Evolutionary conservation across 2,888 invertebrate species (phyloP), one percentile per base, ranked within the genome.

Genomic region (Drosophila neonasuta): DNA sequence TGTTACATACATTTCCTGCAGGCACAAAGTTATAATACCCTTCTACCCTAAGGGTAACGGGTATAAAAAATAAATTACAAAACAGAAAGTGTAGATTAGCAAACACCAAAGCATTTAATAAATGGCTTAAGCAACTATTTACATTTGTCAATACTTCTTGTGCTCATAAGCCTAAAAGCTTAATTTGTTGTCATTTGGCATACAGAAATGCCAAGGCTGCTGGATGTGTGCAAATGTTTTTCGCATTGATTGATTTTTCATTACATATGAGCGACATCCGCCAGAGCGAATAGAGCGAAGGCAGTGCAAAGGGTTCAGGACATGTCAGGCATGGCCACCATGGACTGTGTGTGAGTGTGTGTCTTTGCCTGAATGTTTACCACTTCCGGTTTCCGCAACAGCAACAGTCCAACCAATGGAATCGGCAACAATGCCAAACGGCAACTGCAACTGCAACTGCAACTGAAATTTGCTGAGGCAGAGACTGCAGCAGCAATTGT

Each of bases 221-320:
- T 64, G 57, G 54, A 55, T 42, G 42, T 49, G 57, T 39, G 50
- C 32, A 46, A 56, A 55, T 67, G 67, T 76, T 72, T 66, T 74
- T 80, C 61, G 70, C 78, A 80, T 80, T 83, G 84, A 84, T 84
- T 84, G 84, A 84, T 86, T 86, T 87, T 87, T 83, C 86, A 86
- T 83, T 84, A 80, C 86, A 83, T 80, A 72, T 86, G 75, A 77
- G 71, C 77, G 68, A 72, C 82, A 81, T 84, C 85, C 81, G 79
- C 29, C 62, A 71, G 62, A 71, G 63, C 45, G 36, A 55, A 39
- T 30, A 10, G 39, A 6, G 6, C 24, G 24, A 24, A 6, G 48
- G 6, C 7, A 9, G 29, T 36, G 30, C 11, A 15, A 30, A 36
- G 30, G 6, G 44, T 30, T 2, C 58, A 51, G 63, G 51, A 52